phyloP scores from a whole-genome alignment of 1,140 invertebrate species.

The Drosophila tsacasi region DNA sequence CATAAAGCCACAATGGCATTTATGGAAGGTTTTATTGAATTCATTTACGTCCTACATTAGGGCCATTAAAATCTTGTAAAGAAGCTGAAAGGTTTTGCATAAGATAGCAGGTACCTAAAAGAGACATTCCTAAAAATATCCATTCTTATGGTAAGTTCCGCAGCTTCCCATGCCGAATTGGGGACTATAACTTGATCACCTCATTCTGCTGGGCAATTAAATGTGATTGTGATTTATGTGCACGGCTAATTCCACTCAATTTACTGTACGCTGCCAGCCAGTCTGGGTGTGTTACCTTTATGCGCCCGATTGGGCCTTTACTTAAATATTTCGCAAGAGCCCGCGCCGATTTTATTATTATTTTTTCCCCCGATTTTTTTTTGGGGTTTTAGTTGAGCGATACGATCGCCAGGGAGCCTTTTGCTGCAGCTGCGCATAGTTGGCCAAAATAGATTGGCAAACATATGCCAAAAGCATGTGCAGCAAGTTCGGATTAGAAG shows the following conservation, averaged over 20 bases:
- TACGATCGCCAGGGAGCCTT: conserved; percentile 61
- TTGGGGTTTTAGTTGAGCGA: conserved; percentile 40
- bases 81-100: conserved; percentile 3
- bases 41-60: background rate
- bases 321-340: conserved; percentile 68
- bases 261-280: conserved; percentile 16
- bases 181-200: conserved; percentile 18
- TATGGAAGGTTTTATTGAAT: conserved; percentile 14
- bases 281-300: conserved; percentile 58
- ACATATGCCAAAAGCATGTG: conserved; percentile 58
- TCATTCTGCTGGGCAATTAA: conserved; percentile 30
- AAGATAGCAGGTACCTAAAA: background rate
- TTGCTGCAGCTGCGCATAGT: conserved; percentile 71
- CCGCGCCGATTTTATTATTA: conserved; percentile 27
- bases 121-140: background rate
- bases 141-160: background rate
- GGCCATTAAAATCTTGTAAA: background rate
- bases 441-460: conserved; percentile 69
- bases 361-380: conserved; percentile 17
- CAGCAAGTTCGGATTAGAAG: conserved; percentile 64
- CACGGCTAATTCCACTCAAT: conserved; percentile 57
- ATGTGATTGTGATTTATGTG: conserved; percentile 50
- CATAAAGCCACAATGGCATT: conserved; percentile 13
- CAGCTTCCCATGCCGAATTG: conserved; percentile 4
- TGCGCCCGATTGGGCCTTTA: conserved; percentile 35